Percentiles rank a stretch among this genome's conserved stretches.
Conservation (phyloP, 2,797 vertebrate species). For the Sciurus vulgaris region DNA sequence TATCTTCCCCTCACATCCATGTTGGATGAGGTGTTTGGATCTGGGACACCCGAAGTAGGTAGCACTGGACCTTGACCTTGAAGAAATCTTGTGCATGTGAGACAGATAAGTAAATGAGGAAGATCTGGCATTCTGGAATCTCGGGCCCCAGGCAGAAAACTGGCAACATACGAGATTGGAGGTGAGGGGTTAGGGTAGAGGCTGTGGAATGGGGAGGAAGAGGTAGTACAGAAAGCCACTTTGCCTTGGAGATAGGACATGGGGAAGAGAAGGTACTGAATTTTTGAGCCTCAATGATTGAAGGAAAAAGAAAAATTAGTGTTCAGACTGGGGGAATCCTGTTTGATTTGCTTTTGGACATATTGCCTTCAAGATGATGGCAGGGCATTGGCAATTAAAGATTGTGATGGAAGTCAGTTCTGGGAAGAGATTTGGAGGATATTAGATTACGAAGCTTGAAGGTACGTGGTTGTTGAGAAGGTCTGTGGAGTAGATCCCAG, state of each 20-base stretch:
- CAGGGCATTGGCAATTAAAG: background rate
- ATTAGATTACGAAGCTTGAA: background rate
- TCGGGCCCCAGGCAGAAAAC: background rate
- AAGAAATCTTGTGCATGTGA: background rate
- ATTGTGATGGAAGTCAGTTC: background rate
- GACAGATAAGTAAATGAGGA: background rate
- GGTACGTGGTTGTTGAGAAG: background rate
- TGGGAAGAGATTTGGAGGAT: slow-evolving; percentile 4
- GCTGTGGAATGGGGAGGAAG: background rate
- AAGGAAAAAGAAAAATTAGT: slow-evolving; percentile 25
- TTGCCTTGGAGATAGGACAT: background rate
- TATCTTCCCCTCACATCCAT: background rate
- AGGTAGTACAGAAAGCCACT: background rate
- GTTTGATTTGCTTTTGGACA: background rate
- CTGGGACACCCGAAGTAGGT: background rate
- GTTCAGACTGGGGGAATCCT: background rate
- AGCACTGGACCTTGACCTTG: slow-evolving; percentile 47
- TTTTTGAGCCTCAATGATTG: background rate
- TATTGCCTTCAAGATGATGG: background rate
- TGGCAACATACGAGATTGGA: background rate
- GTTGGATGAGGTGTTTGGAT: slow-evolving; percentile 30
- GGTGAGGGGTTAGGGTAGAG: background rate
- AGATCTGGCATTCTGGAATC: background rate
- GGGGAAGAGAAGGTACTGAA: background rate
- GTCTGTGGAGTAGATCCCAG: background rate